Conservation (phyloP, 2,888 invertebrate genomes). For the Zelleria hepariella region DNA sequence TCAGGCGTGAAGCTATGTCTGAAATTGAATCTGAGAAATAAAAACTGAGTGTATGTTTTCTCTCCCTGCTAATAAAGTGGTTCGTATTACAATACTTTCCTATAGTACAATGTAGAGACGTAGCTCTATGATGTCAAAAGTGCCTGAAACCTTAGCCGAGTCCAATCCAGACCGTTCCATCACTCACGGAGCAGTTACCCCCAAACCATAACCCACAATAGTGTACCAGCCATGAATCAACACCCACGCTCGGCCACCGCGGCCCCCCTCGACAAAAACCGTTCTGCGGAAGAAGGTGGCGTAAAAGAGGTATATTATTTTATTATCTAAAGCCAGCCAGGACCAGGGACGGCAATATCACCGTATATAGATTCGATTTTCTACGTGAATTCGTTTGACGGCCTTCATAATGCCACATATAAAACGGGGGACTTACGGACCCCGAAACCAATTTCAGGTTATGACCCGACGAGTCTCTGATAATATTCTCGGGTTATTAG, state of each 20-base stretch:
- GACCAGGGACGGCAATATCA: slow-evolving; percentile 61
- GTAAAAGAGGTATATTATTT: slow-evolving; percentile 69
- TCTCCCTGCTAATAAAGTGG: too few species aligned
- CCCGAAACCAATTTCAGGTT: slow-evolving; percentile 74
- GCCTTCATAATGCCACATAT: slow-evolving; percentile 74
- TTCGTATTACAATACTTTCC: too few species aligned
- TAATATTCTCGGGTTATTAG: slow-evolving; percentile 73
- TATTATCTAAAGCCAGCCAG: slow-evolving; percentile 67
- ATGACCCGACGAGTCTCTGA: slow-evolving; percentile 73
- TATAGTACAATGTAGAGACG: too few species aligned
- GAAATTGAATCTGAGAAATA: too few species aligned
- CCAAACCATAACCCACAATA: neutral
- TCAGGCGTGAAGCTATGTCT: too few species aligned
- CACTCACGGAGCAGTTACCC: neutral
- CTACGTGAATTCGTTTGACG: slow-evolving; percentile 75
- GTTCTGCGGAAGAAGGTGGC: slow-evolving; percentile 24
- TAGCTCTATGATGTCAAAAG: too few species aligned
- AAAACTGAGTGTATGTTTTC: too few species aligned
- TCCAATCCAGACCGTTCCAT: neutral
- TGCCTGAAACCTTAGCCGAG: neutral
- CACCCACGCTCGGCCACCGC: slow-evolving; percentile 22
- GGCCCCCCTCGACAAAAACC: slow-evolving; percentile 14
- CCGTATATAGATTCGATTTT: slow-evolving; percentile 75
- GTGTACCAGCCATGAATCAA: neutral
- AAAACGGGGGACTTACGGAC: slow-evolving; percentile 73